A percentile compares a stretch with the other conserved stretches of the same genome.
Conservation (phyloP, 2,113 vertebrate species). For the Chaenogobius annularis region DNA sequence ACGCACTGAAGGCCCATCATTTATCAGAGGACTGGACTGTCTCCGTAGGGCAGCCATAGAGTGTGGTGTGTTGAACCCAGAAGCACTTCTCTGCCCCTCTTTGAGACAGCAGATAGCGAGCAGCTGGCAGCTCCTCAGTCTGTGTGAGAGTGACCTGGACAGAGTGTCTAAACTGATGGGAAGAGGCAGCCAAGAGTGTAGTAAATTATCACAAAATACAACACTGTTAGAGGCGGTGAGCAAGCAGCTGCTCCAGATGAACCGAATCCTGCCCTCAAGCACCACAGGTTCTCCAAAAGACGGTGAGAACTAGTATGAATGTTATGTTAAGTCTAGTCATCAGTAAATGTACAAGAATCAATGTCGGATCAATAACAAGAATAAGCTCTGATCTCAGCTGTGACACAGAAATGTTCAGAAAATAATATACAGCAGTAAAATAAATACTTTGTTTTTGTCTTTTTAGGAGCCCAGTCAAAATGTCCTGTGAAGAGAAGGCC, state of each 20-base stretch:
- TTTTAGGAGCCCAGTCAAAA: constrained; percentile 47
- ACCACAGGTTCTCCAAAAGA: constrained; percentile 22
- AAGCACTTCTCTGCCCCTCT: constrained; percentile 61
- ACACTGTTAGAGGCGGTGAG: constrained; percentile 61
- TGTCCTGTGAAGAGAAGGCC: constrained; percentile 57
- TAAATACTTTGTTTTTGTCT: neutral
- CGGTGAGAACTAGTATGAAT: constrained; percentile 32
- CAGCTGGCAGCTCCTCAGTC: constrained; percentile 72
- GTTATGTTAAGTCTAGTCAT: neutral
- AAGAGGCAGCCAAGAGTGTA: constrained; percentile 49
- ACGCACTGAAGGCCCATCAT: constrained; percentile 68
- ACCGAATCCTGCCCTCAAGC: constrained; percentile 35
- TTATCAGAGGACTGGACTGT: constrained; percentile 69
- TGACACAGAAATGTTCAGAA: neutral
- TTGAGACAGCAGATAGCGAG: constrained; percentile 67
- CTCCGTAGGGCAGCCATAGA: constrained; percentile 63
- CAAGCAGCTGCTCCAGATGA: constrained; percentile 61
- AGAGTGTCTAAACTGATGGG: constrained; percentile 55
- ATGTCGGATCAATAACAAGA: neutral
- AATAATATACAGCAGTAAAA: neutral
- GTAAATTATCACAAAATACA: constrained; percentile 45
- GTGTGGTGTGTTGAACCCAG: constrained; percentile 67
- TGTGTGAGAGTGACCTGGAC: constrained; percentile 54
- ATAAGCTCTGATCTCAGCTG: neutral
- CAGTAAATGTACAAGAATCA: neutral